phyloP scores from a whole-genome alignment of 2,888 invertebrate species.

The Amphimallon solstitiale region DNA sequence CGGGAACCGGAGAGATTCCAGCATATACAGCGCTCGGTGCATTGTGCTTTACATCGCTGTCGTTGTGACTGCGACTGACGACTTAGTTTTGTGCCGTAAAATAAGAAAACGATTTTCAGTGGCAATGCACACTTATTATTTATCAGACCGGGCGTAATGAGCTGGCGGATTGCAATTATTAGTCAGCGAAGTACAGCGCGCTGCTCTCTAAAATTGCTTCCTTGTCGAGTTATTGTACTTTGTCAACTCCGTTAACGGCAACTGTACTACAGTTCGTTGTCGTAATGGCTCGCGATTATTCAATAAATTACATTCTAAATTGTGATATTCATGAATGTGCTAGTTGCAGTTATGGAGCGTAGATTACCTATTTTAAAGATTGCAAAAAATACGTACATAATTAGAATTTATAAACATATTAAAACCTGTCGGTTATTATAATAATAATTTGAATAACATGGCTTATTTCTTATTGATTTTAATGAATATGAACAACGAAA shows the following conservation, averaged over 20 bases:
- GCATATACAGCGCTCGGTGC: too few species aligned
- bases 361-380: neutral
- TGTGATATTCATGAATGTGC: conserved; percentile 12
- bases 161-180: conserved; percentile 9
- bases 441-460: too few species aligned
- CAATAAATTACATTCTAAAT: conserved; percentile 24
- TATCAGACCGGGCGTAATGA: conserved; percentile 15
- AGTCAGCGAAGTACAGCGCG: neutral
- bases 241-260: conserved; percentile 29
- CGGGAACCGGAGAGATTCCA: neutral
- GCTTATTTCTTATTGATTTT: too few species aligned
- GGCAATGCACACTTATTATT: neutral
- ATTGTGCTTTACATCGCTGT: too few species aligned
- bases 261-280: conserved; percentile 8
- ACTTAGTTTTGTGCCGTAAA: too few species aligned
- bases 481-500: too few species aligned
- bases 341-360: conserved; percentile 8
- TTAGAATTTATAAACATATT: conserved; percentile 27
- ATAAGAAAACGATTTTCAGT: too few species aligned
- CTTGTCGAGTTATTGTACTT: conserved; percentile 22
- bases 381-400: neutral
- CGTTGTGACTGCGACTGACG: too few species aligned
- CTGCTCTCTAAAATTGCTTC: conserved; percentile 24
- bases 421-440: too few species aligned
- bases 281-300: conserved; percentile 26